A percentile compares a stretch with the other conserved stretches of the same genome.
These are phyloP conservation scores for Gonocerus acuteangulatus DNA, from an alignment of 2,888 invertebrate species.

Conservation along the genomic window DNA sequence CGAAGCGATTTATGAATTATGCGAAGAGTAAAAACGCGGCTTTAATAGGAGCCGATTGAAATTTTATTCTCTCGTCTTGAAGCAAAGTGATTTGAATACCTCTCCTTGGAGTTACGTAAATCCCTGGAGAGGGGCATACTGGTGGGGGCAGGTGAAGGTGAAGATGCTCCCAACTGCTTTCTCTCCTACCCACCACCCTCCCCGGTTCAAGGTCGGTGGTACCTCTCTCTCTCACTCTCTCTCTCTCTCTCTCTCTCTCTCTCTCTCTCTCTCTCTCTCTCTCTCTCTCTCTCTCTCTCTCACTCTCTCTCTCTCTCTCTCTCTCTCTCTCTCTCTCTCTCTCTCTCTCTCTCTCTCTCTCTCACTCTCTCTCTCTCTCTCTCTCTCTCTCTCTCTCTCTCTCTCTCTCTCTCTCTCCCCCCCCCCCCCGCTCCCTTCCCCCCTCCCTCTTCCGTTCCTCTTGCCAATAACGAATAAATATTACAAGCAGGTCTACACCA, in stretches of 20 bases:
- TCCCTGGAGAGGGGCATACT: too few relatives aligned
- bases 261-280: slow-evolving; percentile 5
- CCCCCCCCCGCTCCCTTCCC: neutral
- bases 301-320: neutral
- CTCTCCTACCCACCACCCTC: neutral
- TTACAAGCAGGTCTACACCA: too few relatives aligned
- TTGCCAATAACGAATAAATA: too few relatives aligned
- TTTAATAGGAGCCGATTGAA: too few relatives aligned
- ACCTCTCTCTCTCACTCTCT: neutral
- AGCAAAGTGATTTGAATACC: too few relatives aligned
- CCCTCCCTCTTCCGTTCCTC: neutral
- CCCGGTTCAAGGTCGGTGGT: slow-evolving; percentile 1
- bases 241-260: neutral
- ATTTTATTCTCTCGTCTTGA: too few relatives aligned
- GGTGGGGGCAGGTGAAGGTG: slow-evolving; percentile 12
- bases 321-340: neutral
- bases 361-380: neutral
- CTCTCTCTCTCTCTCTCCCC: slow-evolving; percentile 1
- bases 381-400: slow-evolving; percentile 5
- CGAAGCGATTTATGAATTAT: too few relatives aligned
- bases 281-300: neutral
- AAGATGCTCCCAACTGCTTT: slow-evolving; percentile 20
- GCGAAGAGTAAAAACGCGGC: too few relatives aligned
- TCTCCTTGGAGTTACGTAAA: too few relatives aligned
- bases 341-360: neutral